Base-by-base conservation (phyloP, 2,797 vertebrate genomes). In the Arremon brunneinucha region DNA sequence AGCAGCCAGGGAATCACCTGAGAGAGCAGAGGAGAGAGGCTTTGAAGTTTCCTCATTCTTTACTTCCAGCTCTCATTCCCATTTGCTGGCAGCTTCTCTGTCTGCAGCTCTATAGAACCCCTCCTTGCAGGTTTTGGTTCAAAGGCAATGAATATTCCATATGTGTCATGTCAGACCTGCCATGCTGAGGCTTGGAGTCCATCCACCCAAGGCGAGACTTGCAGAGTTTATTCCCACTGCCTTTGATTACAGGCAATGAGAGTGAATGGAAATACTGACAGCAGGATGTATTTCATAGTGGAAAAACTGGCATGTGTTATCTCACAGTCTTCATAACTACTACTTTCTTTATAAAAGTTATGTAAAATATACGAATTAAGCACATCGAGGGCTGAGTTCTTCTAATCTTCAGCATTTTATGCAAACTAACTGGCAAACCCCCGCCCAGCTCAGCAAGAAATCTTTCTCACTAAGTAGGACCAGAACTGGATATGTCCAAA, bases 231-330 rank as follows among this genome's bases (percentile, higher is more conserved):
- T 69, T 56, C 68, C 92, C 47, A 37, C 28, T 89, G 81, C 70
- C 52, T 75, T 69, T 86, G 84, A 30, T 89, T 83, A n/a, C 3
- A 62, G 75, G 55, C 84, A 87, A 27, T 28, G 79, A 37, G 64
- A 74, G 24, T 26, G 78, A 83, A 86, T 90, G 95, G 93, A 97
- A 95, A 96, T 18, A 49, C 63, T 94, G 93, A 94, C 87, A 77
- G 23, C 12, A 59, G 62, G 81, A 77, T 2, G 3, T 32, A 30
- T 34, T 77, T 89, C 8, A 4, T 80, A 75, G 75, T 83, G 83
- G 81, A 89, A 93, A 95, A 83, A 41, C 26, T 67, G 71, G 35
- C 39, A 47, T 67, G 35, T 39, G 22, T 17, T 65, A 69, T 71
- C 64, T 82, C 79, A 59, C 64, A 50, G 65, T 68, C 44, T 63